Base-by-base conservation (phyloP, 2,888 invertebrate species). In the Laspeyria flexula region DNA sequence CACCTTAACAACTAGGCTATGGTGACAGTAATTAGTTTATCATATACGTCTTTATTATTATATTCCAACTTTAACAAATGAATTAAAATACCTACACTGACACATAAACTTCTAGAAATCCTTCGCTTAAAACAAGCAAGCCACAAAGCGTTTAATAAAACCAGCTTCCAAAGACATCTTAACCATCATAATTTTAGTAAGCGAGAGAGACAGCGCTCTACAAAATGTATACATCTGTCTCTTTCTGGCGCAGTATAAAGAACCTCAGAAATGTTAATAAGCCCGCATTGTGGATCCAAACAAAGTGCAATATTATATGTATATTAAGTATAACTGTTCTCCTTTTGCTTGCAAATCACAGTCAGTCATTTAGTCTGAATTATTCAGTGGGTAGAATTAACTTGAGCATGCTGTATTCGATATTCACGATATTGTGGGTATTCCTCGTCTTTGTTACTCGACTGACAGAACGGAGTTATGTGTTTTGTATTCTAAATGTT, bases 331-430 rank as follows among this genome's bases (percentile, higher is more conserved):
- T 39, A 54, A 43, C 23, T 43, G 49, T 33, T 55, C 45, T 61
- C 63, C 71, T 69, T 74, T 72, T 62, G 51, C 62, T 68, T 60
- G 67, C 60, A 71, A 73, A 67, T 68, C 74, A 67, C 51, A 65
- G 56, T 52, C 50, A 56, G 66, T 73, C 70, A 79, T 75, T 70
- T 64, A 66, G 43, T 33, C 56, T 77, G 77, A 74, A 79, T 80
- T 61, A 79, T 79, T 77, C 76, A 79, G 50, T 35, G 56, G 63
- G 53, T 53, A 66, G 68, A 65, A 67, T 77, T 73, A 74, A 64
- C 71, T 71, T 66, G 60, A 69, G 70, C 63, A 58, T 56, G 9
- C 3, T 51, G 63, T 71, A 60, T 59, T 71, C 66, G 69, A 65
- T 66, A 65, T 67, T 51, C 56, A 44, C 45, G 27, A 75, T 75